Percentiles rank a stretch among this genome's conserved stretches.
Evolutionary conservation across 1,140 invertebrate species (phyloP).

Genomic region (Solenopsis fugax): DNA sequence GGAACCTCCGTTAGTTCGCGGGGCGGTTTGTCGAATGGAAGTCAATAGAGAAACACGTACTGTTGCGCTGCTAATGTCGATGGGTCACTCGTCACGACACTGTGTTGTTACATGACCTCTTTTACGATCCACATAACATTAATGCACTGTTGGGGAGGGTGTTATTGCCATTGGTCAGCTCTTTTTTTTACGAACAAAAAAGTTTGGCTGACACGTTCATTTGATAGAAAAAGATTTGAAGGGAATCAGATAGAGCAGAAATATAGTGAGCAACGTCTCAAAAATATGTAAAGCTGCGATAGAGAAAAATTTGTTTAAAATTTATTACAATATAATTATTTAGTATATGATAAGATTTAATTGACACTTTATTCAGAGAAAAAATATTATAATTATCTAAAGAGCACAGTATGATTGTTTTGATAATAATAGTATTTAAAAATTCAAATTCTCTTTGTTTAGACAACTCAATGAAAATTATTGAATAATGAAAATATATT

Average conservation of each 20-base stretch:
- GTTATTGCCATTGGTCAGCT: neutral
- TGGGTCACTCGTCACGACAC: slow-evolving; percentile 3
- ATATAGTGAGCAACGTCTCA: neutral
- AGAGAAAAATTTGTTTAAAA: neutral
- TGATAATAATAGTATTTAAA: too few relatives aligned
- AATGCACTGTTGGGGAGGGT: slow-evolving; percentile 15
- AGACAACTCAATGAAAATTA: too few relatives aligned
- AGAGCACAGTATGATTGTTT: too few relatives aligned
- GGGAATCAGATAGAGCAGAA: neutral
- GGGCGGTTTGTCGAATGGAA: neutral
- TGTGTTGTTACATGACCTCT: neutral
- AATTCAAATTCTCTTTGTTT: too few relatives aligned
- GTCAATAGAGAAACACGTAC: slow-evolving; percentile 60
- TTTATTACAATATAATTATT: neutral
- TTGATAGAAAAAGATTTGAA: neutral
- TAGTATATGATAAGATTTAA: neutral
- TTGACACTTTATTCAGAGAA: neutral
- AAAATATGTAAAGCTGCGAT: neutral
- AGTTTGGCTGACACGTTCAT: neutral
- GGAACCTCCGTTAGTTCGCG: slow-evolving; percentile 19
- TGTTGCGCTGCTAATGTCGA: slow-evolving; percentile 35
- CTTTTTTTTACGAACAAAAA: slow-evolving; percentile 14
- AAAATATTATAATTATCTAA: too few relatives aligned
- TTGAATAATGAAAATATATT: too few relatives aligned
- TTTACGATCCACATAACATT: slow-evolving; percentile 38